Evolutionary conservation across 2,888 invertebrate genomes (phyloP), one percentile per base, ranked within the genome.

Genomic region (Drosophila quinaria): DNA sequence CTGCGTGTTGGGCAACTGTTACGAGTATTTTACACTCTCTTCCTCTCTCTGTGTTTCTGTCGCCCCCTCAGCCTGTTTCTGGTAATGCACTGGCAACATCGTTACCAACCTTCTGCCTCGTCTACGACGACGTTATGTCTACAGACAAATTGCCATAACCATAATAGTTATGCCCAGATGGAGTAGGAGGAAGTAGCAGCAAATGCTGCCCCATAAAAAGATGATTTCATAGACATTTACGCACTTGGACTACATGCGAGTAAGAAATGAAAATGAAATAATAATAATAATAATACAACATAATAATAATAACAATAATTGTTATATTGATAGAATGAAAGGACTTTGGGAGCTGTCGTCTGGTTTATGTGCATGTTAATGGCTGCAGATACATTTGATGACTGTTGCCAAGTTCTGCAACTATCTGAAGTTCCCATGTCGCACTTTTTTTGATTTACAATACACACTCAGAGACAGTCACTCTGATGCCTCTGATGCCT

Each of bases 141-240:
- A 87, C 90, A 85, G 89, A 90, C 90, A 89, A 89, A 89, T 89
- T 90, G 90, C 90, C 87, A 90, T 89, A 89, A 89, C 81, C 87
- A 89, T 90, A 85, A 87, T 80, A 84, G 87, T 83, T 84, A 80
- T 78, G 58, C 49, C 61, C 22, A 64, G 22, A 5, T 33, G 33
- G 13, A 33, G 15, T 29, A 37, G 13, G 46, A 35, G 47, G 25
- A 56, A 56, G 61, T 68, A 51, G 67, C 19, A 51, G 63, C 55
- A 65, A 72, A 60, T 65, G 82, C 54, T 52, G 71, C 56, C 61
- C 81, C 82, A 88, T 88, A 88, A 90, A 89, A 85, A 85, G 90
- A 89, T 88, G 90, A 90, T 88, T 90, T 90, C 87, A 85, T 89
- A 87, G 83, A 85, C 89, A 89, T 89, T 89, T 85, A 74, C 76